Base-by-base conservation (phyloP, 2,113 vertebrate genomes). In the Arenaria interpres region DNA sequence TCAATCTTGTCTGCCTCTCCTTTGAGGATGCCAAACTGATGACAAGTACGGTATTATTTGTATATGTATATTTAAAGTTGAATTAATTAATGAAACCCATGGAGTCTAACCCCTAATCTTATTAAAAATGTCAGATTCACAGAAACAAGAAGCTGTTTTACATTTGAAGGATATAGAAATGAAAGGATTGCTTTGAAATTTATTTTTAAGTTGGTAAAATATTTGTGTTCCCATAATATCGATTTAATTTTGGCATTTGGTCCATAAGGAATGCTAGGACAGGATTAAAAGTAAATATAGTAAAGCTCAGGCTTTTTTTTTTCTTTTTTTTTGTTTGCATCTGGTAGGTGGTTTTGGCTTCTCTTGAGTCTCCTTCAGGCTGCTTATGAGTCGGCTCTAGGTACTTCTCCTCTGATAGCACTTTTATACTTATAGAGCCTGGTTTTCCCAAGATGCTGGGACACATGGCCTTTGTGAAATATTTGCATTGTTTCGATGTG, bases 201-300 rank as follows among this genome's bases (percentile, higher is more conserved):
- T 96, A 95, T 96, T 96, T 96, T 95, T 91, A 93, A 95, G 43
- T 68, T 77, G 45, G 63, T 83, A 93, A 92, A 91, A 90, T 96
- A 96, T 96, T 88, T 97, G 67, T 76, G 25, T 80, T 85, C 74
- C 74, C 67, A 41, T 89, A 76, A 93, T 30, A 57, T 89, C 66
- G 33, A 8, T 92, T 91, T 96, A 93, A 85, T 89, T 95, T 85
- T 94, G 94, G 69, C 68, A 45, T 82, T 91, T 89, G 84, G 62
- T 76, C 62, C 67, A 35, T 72, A 76, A 93, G 50, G 93, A 94
- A 88, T 85, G 53, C 63, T 94, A 45, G 69, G 81, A 37, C 10
- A 48, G 50, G 41, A 79, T 69, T 62, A 80, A 95, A 95, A 89
- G 45, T 85, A 89, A 92, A 94, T 73, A 43, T 60, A 68, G 33